phyloP scores from a whole-genome alignment of 2,797 vertebrate species.

The Brachymystax lenok region DNA sequence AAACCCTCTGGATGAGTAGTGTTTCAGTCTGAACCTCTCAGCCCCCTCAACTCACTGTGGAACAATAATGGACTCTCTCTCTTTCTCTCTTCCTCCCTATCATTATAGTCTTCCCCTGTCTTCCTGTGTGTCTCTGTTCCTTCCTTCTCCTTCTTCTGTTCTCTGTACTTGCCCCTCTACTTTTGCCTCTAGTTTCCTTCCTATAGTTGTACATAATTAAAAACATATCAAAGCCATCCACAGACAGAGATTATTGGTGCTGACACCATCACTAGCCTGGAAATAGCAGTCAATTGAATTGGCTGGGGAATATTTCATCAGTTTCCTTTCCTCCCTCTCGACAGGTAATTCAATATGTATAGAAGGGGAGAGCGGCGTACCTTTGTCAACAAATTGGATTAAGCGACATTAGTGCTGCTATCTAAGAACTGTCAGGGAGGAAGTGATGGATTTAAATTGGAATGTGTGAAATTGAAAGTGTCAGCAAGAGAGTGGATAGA shows the following conservation, averaged over 20 bases:
- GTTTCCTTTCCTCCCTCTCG: background rate
- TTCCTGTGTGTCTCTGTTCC: too few relatives aligned
- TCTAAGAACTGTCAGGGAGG: conserved; percentile 33
- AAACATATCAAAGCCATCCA: background rate
- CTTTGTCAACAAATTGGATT: conserved; percentile 39
- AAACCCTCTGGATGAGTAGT: background rate
- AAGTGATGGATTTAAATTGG: conserved; percentile 38
- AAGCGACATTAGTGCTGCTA: conserved; percentile 31
- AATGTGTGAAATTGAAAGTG: conserved; percentile 34
- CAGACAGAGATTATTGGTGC: conserved; percentile 1
- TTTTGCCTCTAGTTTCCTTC: background rate
- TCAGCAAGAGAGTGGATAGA: conserved; percentile 19
- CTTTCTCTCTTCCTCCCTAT: background rate
- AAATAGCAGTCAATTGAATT: conserved; percentile 27
- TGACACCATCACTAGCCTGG: conserved; percentile 15
- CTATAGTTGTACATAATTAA: background rate
- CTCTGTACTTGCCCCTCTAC: background rate
- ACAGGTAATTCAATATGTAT: conserved; percentile 35
- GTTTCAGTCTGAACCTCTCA: background rate
- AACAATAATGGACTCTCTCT: background rate
- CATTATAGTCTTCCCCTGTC: background rate
- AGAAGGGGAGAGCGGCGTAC: conserved; percentile 12
- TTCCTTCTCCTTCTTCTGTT: background rate
- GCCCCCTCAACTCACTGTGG: background rate
- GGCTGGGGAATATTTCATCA: conserved; percentile 17